phyloP scores from a whole-genome alignment of 2,113 vertebrate species.

The Epinephelus moara region DNA sequence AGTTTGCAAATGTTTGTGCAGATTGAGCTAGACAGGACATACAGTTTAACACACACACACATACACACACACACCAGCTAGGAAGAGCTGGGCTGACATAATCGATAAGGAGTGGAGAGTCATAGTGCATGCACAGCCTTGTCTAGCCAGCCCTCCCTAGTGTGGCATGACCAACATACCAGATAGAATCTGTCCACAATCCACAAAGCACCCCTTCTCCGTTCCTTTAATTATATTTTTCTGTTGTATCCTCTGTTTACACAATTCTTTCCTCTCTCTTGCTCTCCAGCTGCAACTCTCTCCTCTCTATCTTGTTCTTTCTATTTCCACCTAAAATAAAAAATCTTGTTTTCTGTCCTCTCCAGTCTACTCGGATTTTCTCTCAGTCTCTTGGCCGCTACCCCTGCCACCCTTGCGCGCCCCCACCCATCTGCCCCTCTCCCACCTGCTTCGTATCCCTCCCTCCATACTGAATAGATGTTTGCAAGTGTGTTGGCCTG shows the following conservation, averaged over 20 bases:
- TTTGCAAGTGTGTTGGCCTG: constrained; percentile 42
- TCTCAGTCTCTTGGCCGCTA: constrained; percentile 2
- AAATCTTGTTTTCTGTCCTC: constrained; percentile 33
- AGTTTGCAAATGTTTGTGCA: constrained; percentile 42
- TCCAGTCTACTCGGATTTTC: constrained; percentile 24
- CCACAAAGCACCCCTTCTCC: constrained; percentile 14
- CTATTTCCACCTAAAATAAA: constrained; percentile 22
- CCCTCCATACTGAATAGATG: constrained; percentile 61
- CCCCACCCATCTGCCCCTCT: constrained; percentile 14
- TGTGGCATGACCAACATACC: constrained; percentile 60
- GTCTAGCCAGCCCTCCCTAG: constrained; percentile 52
- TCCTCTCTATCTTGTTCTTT: constrained; percentile 21
- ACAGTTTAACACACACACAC: constrained; percentile 7
- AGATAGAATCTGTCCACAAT: constrained; percentile 44
- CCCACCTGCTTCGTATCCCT: constrained; percentile 37
- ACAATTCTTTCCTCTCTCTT: constrained; percentile 1
- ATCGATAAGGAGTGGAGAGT: constrained; percentile 71
- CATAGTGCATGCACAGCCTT: constrained; percentile 58
- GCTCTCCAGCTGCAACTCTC: not conserved
- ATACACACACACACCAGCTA: constrained; percentile 1
- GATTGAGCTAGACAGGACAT: constrained; percentile 24
- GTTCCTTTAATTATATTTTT: constrained; percentile 44
- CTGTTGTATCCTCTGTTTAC: constrained; percentile 29
- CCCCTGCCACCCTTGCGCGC: not conserved
- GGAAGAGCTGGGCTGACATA: constrained; percentile 62